These are phyloP conservation scores for Drymodes brunneopygia DNA, from an alignment of 2,113 vertebrate genomes.

Conservation along the genomic window DNA sequence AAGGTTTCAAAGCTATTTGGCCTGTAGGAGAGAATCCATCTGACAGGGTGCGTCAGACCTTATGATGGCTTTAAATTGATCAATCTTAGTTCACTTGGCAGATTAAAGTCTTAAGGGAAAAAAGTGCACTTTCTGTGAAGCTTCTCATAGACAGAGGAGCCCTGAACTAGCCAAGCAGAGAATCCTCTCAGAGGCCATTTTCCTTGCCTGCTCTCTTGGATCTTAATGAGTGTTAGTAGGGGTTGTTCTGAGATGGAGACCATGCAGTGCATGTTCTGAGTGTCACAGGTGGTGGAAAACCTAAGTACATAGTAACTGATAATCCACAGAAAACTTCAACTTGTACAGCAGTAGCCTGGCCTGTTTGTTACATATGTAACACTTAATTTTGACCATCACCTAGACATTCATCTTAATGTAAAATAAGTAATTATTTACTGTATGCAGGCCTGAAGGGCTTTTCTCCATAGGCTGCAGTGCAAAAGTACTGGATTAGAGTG, in stretches of 20 bases:
- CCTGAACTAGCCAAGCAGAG: neutral
- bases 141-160: neutral
- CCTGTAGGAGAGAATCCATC: neutral
- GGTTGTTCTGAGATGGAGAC: neutral
- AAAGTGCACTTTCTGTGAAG: neutral
- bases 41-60: neutral
- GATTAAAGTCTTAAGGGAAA: neutral
- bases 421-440: neutral
- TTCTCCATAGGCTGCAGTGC: neutral
- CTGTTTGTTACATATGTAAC: neutral
- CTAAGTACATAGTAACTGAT: rapidly evolving
- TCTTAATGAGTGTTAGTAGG: neutral
- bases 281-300: neutral
- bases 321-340: neutral
- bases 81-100: neutral
- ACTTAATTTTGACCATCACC: neutral
- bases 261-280: rapidly evolving
- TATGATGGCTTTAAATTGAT: neutral
- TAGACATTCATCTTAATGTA: neutral
- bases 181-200: neutral
- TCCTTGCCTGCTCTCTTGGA: neutral
- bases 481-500: neutral
- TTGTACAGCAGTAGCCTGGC: neutral
- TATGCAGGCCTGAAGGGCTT: neutral
- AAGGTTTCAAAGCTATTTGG: neutral